These are phyloP conservation scores for Pediacus dermestoides DNA, from an alignment of 2,888 invertebrate species.

Conservation along the genomic window DNA sequence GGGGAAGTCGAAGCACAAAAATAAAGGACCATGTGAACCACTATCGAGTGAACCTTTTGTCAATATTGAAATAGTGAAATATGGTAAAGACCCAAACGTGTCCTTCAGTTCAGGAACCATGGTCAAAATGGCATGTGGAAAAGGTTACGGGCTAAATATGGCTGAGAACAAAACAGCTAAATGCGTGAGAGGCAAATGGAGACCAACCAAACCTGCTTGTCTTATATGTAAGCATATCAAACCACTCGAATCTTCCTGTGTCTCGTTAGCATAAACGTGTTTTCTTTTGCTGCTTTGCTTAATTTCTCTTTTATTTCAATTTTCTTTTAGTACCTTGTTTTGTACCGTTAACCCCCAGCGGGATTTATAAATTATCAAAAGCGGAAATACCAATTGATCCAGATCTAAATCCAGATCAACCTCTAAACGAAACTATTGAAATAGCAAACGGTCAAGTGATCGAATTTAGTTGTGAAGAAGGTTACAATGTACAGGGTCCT, in stretches of 20 bases:
- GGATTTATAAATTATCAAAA: conserved; percentile 60
- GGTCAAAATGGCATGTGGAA: conserved; percentile 70
- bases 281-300: conserved; percentile 4
- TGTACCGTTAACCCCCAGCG: conserved; percentile 66
- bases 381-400: conserved; percentile 40
- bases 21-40: conserved; percentile 65
- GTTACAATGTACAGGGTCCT: conserved; percentile 67
- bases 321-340: conserved; percentile 62
- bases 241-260: conserved; percentile 1
- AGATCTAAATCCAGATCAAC: conserved; percentile 52
- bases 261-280: neutral
- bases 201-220: conserved; percentile 76
- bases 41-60: conserved; percentile 63
- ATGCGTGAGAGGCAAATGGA: conserved; percentile 83
- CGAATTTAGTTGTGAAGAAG: conserved; percentile 72
- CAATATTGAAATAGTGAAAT: conserved; percentile 67
- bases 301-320: conserved; percentile 6
- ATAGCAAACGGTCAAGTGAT: conserved; percentile 69
- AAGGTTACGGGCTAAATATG: conserved; percentile 73
- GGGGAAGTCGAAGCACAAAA: conserved; percentile 37
- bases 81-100: conserved; percentile 66
- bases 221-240: conserved; percentile 62
- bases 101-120: conserved; percentile 74
- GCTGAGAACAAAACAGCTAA: conserved; percentile 70
- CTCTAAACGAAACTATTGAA: conserved; percentile 58